phyloP scores from a whole-genome alignment of 2,888 invertebrate genomes.

The Cryptocheilus praepositus region DNA sequence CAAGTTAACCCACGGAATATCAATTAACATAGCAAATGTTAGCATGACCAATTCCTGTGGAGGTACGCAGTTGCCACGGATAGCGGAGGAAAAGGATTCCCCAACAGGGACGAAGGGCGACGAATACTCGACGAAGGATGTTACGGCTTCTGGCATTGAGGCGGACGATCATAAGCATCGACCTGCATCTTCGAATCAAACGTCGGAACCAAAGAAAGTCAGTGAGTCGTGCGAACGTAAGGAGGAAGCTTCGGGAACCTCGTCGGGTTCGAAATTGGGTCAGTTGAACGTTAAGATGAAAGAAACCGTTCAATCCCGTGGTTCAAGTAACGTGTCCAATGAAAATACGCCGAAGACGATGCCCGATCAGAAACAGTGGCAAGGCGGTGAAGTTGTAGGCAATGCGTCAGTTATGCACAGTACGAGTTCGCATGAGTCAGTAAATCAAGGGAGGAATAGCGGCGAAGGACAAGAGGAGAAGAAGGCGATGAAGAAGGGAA shows the following conservation, averaged over 20 bases:
- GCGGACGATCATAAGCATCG: slow-evolving; percentile 22
- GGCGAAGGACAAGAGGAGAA: slow-evolving; percentile 54
- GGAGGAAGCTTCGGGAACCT: too few species aligned
- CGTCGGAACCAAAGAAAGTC: slow-evolving; percentile 10
- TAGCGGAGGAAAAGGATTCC: slow-evolving; percentile 91
- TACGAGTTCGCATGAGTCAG: slow-evolving; percentile 37
- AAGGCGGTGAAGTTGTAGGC: slow-evolving; percentile 20
- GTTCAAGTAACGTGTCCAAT: slow-evolving; percentile 9
- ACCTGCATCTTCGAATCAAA: slow-evolving; percentile 4
- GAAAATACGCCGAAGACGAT: not conserved
- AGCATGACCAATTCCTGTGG: slow-evolving; percentile 66
- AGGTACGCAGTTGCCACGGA: slow-evolving; percentile 82
- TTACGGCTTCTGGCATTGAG: slow-evolving; percentile 23
- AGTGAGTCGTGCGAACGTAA: too few species aligned
- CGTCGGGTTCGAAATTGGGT: too few species aligned
- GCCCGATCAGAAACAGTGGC: slow-evolving; percentile 27
- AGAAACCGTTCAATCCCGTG: not conserved
- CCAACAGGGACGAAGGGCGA: slow-evolving; percentile 79
- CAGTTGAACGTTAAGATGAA: not conserved
- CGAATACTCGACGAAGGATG: slow-evolving; percentile 58
- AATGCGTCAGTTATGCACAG: slow-evolving; percentile 26
- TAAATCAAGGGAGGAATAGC: slow-evolving; percentile 32
- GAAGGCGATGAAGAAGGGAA: slow-evolving; percentile 60
- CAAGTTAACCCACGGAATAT: slow-evolving; percentile 68
- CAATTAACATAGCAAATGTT: slow-evolving; percentile 69